Percentiles rank a stretch among this genome's conserved stretches.
Conservation (phyloP, 2,888 invertebrate genomes). For the Ochlodes sylvanus region DNA sequence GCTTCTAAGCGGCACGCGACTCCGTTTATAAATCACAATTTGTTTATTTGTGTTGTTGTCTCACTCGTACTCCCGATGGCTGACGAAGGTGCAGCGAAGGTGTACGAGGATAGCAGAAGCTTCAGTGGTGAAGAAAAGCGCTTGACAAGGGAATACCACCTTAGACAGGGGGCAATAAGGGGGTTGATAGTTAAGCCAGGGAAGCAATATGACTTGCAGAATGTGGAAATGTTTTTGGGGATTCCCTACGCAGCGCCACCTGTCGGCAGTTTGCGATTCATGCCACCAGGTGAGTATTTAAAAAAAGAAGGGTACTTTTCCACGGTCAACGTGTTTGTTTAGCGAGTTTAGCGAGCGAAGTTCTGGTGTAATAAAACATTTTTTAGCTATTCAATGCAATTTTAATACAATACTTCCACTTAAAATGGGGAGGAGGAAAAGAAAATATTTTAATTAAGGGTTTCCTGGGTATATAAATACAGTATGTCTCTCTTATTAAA, state of each 20-base stretch:
- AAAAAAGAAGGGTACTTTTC: background rate
- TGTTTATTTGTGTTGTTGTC: conserved; percentile 81
- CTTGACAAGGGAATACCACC: conserved; percentile 85
- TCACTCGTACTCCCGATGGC: conserved; percentile 75
- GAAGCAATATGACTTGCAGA: conserved; percentile 85
- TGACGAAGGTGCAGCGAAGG: conserved; percentile 68
- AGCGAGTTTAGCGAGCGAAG: too few species aligned
- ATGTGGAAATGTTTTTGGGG: conserved; percentile 91
- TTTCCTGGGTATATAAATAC: too few species aligned
- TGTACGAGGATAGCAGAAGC: conserved; percentile 66
- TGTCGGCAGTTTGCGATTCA: conserved; percentile 90
- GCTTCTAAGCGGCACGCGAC: conserved; percentile 76
- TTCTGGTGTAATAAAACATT: too few species aligned
- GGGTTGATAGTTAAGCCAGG: conserved; percentile 88
- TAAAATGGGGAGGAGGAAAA: too few species aligned
- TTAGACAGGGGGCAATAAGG: conserved; percentile 88
- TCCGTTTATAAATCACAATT: conserved; percentile 74
- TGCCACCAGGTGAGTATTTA: conserved; percentile 88
- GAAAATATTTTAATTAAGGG: too few species aligned
- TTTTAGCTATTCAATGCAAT: too few species aligned
- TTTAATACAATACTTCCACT: too few species aligned
- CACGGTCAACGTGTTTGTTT: background rate
- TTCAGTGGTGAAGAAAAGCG: conserved; percentile 69
- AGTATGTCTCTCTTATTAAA: too few species aligned
- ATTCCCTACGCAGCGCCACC: conserved; percentile 94